Base-by-base conservation (phyloP, 2,797 vertebrate genomes). In the Lagodon rhomboides region DNA sequence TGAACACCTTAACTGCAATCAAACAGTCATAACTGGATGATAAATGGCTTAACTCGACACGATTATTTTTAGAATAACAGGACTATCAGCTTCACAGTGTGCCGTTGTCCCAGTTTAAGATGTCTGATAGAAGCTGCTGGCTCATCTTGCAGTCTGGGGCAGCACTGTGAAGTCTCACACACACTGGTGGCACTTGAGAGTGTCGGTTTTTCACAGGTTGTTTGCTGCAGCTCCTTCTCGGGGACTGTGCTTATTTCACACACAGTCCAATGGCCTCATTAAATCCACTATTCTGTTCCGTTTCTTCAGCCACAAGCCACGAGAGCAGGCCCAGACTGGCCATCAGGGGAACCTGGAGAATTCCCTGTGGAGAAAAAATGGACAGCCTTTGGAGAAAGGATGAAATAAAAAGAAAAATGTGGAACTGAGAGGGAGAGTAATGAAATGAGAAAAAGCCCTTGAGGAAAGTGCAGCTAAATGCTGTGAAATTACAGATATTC, bases 231-330 rank as follows among this genome's bases (percentile, higher is more conserved):
- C 47, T 44, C 55, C 44, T 79, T 73, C 47, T 56, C 56, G 49
- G 62, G 41, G 46, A 72, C 58, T 12, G 22, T n/a, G 63, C 12
- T 69, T 76, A 41, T 50, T 78, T 85, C 56, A 44, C 66, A 68
- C 51, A 41, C 53, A 62, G 69, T 75, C 50, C 73, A 68, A 38
- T 11, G 7, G 54, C 73, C 77, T 83, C 56, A 81, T 83, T 80
- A 81, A 58, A 79, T 83, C 66, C 30, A 73, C 74, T 68, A 54
- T 56, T 34, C 44, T 56, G 75, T 62, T 73, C 41, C 77, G 16
- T 70, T 60, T 83, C 34, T 68, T 41, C 44, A 55, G 61, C 12
- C 51, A 73, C 55, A 41, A 69, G 59, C 25, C 64, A 72, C 67
- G 63, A 61, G 65, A 44, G 55, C 50, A 27, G 16, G 4, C 23